phyloP scores from a whole-genome alignment of 2,797 vertebrate species.

The Hylomyscus alleni region DNA sequence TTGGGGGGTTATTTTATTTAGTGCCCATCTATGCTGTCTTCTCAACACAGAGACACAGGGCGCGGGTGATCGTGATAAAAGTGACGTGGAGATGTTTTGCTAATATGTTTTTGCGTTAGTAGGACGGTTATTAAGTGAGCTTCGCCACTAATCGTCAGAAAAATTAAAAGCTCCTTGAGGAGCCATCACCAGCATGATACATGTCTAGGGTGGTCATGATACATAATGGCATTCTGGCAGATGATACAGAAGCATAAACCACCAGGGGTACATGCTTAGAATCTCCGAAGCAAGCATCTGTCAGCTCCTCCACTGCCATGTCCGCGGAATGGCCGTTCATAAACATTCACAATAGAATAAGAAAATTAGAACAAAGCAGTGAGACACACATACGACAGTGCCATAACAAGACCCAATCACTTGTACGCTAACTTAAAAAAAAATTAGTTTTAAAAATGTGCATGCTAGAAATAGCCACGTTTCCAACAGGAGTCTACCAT shows the following conservation, averaged over 20 bases:
- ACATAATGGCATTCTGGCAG: background rate
- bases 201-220: background rate
- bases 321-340: constrained; percentile 60
- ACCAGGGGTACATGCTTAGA: constrained; percentile 43
- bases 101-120: constrained; percentile 12
- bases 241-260: constrained; percentile 53
- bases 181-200: background rate
- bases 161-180: constrained; percentile 68
- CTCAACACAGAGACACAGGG: background rate
- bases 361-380: background rate
- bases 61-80: background rate
- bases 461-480: background rate
- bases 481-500: constrained; percentile 58
- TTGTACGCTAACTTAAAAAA: background rate
- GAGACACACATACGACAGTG: background rate
- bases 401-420: background rate
- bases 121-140: constrained; percentile 41
- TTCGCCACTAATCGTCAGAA: background rate
- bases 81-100: background rate
- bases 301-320: background rate
- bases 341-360: background rate
- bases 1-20: background rate
- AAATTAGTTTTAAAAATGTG: background rate
- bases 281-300: constrained; percentile 2
- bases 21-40: background rate